Evolutionary conservation across 2,888 invertebrate species (phyloP), one percentile per base, ranked within the genome.

Genomic region (Nudaria mundana): DNA sequence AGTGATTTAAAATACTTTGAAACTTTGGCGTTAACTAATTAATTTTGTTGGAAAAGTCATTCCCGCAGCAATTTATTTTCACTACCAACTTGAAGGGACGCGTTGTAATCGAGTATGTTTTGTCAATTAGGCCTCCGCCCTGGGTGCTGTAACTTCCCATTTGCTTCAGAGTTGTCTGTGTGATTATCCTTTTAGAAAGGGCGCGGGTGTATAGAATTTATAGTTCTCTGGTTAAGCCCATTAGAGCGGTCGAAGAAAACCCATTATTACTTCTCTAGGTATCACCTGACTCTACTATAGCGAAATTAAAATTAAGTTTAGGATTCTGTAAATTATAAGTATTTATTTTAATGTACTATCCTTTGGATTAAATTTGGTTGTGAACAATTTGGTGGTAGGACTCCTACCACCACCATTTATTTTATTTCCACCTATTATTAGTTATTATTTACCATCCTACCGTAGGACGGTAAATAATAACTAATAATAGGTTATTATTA

Each of bases 151-250:
- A 77, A 76, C 81, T 82, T 76, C 76, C 76, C 78, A 81, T 83
- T 82, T 76, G 68, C 71, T 65, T 53, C 66, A 60, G 71, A 74
- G 69, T 73, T 74, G 77, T 71, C 76, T 74, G 69, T 73, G 74
- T 76, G 81, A 83, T 83, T 81, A 81, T 81, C 80, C 79, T 76
- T 76, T 82, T 77, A 80, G 76, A 71, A 75, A 70, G 78, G 79
- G 79, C 80, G 71, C 68, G 64, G 56, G 63, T 49, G 55, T n/a
- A n/a, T n/a, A n/a, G 63, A 77, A 84, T 81, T 83, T 84, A 84
- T 81, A 76, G 81, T 80, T 80, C 72, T 76, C 73, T 75, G 71
- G 75, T 76, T 75, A 69, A 71, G 70, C 74, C 76, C 76, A 77
- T 81, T 83, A 81, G 69, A 55, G 63, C 63, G 66, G 69, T 69